Evolutionary conservation across 1,140 invertebrate species (phyloP).

Genomic region (Spodoptera frugiperda): DNA sequence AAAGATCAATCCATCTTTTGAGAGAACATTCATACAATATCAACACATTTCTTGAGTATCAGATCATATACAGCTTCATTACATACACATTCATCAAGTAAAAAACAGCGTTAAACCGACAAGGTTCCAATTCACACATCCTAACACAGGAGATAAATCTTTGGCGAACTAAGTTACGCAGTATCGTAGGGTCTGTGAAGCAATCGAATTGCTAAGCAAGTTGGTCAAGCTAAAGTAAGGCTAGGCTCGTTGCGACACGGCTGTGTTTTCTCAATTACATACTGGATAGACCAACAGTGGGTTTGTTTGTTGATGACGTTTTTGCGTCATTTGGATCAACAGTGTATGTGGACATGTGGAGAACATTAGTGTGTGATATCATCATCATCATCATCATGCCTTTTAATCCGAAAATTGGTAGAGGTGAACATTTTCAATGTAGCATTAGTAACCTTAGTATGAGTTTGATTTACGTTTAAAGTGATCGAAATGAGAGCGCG

Average conservation of each 20-base stretch:
- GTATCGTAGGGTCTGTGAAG: slow-evolving; percentile 31
- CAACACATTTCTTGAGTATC: too few species aligned
- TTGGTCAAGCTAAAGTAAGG: slow-evolving; percentile 37
- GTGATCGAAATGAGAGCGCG: too few species aligned
- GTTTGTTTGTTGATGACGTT: slow-evolving; percentile 20
- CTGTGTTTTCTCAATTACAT: slow-evolving; percentile 38
- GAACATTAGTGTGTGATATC: neutral
- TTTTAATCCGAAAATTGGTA: too few species aligned
- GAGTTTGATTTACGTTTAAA: too few species aligned
- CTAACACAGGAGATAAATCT: slow-evolving; percentile 27
- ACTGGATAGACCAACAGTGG: slow-evolving; percentile 30
- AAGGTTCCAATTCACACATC: neutral
- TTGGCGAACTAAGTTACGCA: neutral
- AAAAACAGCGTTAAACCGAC: slow-evolving; percentile 2
- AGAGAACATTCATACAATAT: too few species aligned
- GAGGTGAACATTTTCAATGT: too few species aligned
- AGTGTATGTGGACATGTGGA: neutral
- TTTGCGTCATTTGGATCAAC: neutral
- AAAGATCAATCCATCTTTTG: too few species aligned
- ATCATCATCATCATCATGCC: too few species aligned
- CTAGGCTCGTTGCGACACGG: slow-evolving; percentile 30
- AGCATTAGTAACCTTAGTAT: too few species aligned
- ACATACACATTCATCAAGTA: neutral
- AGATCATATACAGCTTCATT: too few species aligned
- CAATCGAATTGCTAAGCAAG: slow-evolving; percentile 43